A percentile compares a stretch with the other conserved stretches of the same genome.
Conservation (phyloP, 2,797 vertebrate species). For the Poeciliopsis turneri region DNA sequence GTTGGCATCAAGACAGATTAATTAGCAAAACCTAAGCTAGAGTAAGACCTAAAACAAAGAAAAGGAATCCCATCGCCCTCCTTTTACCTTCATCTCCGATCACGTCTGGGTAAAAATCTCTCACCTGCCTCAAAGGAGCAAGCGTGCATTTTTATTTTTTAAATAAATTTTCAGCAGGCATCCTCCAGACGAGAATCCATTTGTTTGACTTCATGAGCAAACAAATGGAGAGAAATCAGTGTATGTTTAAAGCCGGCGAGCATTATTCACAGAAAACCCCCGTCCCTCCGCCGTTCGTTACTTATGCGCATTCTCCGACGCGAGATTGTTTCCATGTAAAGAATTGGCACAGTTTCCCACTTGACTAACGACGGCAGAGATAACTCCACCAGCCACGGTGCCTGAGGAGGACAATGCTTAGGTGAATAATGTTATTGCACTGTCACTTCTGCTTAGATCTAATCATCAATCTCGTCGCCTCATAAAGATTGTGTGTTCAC, state of each 20-base stretch:
- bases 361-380: conserved; percentile 62
- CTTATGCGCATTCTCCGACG: conserved; percentile 35
- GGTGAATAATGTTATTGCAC: conserved; percentile 75
- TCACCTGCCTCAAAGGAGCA: conserved; percentile 17
- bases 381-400: conserved; percentile 41
- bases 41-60: conserved; percentile 70
- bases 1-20: conserved; percentile 71
- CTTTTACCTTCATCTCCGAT: conserved; percentile 5
- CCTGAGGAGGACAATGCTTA: conserved; percentile 59
- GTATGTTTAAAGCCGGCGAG: conserved; percentile 58
- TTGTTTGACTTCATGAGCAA: conserved; percentile 44
- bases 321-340: conserved; percentile 60
- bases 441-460: conserved; percentile 66
- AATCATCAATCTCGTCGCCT: conserved; percentile 74
- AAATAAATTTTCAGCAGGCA: conserved; percentile 55
- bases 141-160: conserved; percentile 40
- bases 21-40: conserved; percentile 82
- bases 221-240: conserved; percentile 30
- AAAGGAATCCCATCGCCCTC: conserved; percentile 54
- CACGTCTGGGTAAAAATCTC: conserved; percentile 21
- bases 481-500: conserved; percentile 71
- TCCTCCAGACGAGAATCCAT: conserved; percentile 29
- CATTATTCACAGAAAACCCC: conserved; percentile 26
- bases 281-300: conserved; percentile 22
- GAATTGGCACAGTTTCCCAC: conserved; percentile 54